Conservation (phyloP, 2,797 vertebrate species). For the Anniella stebbinsi region DNA sequence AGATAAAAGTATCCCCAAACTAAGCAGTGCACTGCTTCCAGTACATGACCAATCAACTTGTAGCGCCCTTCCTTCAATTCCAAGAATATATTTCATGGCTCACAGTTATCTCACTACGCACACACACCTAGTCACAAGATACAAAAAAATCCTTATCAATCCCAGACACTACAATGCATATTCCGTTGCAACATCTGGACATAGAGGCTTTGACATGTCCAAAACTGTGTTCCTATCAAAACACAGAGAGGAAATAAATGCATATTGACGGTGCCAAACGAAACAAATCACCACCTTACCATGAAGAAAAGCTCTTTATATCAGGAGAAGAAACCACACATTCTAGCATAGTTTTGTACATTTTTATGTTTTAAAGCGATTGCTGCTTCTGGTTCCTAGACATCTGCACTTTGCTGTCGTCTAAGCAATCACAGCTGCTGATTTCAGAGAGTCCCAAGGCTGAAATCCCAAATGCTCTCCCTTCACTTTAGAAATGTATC, state of each 20-base stretch:
- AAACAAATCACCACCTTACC: not conserved
- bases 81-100: no score
- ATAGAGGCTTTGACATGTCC: not conserved
- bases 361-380: not conserved
- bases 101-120: no score
- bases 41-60: no score
- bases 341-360: not conserved
- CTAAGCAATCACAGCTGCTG: not conserved
- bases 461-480: not conserved
- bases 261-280: not conserved
- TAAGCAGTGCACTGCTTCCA: no score
- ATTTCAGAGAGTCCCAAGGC: not conserved
- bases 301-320: not conserved
- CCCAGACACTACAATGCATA: no score
- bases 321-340: not conserved
- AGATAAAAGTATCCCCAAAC: no score
- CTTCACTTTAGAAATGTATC: slow-evolving; percentile 25
- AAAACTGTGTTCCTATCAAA: not conserved
- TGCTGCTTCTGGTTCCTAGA: not conserved
- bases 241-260: not conserved
- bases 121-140: no score
- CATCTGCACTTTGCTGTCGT: not conserved
- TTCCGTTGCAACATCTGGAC: not conserved
- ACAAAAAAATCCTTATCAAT: no score
- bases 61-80: no score